These are phyloP conservation scores for Thaumetopoea pityocampa DNA, from an alignment of 1,140 invertebrate genomes.

Conservation along the genomic window DNA sequence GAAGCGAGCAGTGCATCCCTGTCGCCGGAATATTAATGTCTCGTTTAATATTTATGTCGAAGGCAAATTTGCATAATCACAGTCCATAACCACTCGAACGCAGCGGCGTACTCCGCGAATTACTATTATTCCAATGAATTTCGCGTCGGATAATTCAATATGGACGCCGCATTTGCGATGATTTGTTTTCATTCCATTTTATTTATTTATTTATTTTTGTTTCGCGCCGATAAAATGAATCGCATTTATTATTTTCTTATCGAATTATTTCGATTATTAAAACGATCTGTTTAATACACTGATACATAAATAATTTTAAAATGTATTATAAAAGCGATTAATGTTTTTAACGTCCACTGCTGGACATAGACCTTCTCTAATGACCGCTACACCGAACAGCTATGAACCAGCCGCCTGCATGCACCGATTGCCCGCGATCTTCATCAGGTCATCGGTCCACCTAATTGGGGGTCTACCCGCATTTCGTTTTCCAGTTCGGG, in stretches of 20 bases:
- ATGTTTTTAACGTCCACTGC: too few relatives aligned
- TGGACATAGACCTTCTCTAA: too few relatives aligned
- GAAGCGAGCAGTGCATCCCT: conserved; percentile 64
- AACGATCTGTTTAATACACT: too few relatives aligned
- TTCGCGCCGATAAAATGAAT: conserved; percentile 8
- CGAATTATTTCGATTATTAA: too few relatives aligned
- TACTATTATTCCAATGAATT: conserved; percentile 62
- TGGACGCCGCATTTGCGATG: conserved; percentile 6
- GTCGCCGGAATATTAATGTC: conserved; percentile 71
- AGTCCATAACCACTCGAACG: conserved; percentile 48
- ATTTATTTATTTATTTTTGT: conserved; percentile 13
- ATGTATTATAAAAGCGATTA: too few relatives aligned
- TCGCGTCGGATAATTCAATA: conserved; percentile 30
- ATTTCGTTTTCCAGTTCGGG: too few relatives aligned
- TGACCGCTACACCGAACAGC: too few relatives aligned
- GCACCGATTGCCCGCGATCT: too few relatives aligned
- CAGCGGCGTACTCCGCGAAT: conserved; percentile 42
- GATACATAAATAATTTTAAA: too few relatives aligned
- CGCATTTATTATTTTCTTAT: conserved; percentile 3
- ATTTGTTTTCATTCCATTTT: conserved; percentile 12
- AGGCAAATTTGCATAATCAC: conserved; percentile 72
- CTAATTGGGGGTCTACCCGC: too few relatives aligned
- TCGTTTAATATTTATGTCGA: conserved; percentile 72
- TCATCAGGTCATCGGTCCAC: too few relatives aligned
- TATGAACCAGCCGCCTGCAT: too few relatives aligned